Evolutionary conservation across 2,888 invertebrate genomes (phyloP), one percentile per base, ranked within the genome.

Genomic region (Trissonchulus sp.): DNA sequence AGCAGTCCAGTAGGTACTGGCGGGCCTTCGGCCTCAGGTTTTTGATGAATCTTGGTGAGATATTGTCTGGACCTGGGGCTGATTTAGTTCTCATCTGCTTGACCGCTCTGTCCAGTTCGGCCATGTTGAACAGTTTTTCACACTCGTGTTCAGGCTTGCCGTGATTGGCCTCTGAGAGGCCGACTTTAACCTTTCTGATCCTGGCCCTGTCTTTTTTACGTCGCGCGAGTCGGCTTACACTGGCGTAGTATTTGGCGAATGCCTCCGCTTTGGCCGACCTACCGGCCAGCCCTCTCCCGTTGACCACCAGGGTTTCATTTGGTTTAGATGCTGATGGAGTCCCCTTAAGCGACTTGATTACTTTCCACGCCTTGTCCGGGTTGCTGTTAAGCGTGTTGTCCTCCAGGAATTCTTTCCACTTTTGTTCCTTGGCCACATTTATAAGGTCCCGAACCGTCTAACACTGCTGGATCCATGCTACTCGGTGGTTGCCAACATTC

Each of bases 161-260:
- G n/a, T 60, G 18, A 23, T 18, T n/a, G 18, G 60, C 60, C n/a
- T 18, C 60, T 60, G 60, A 23, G 18, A 60, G 18, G 60, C 60
- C n/a, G 18, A 23, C n/a, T 23, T n/a, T 18, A 18, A 60, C 60
- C n/a, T 60, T 60, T n/a, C 18, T 23, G 60, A 60, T 60, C 18
- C 60, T 18, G 18, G 18, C 60, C 18, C 60, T 18, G 18, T 60
- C 60, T n/a, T 18, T n/a, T 60, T 60, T 60, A n/a, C 60, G 18
- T 23, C 18, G n/a, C 60, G 18, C n/a, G 18, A 60, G n/a, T 18
- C 60, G 18, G n/a, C 60, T 60, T 23, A 60, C 60, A 23, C n/a
- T 18, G 60, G n/a, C 60, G 60, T 60, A 60, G 60, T 60, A 60
- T 60, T 60, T 60, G n/a, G 60, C 60, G n/a, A 60, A 60, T 60